These are phyloP conservation scores for Somateria mollissima DNA, from an alignment of 2,797 vertebrate species.

Conservation along the genomic window DNA sequence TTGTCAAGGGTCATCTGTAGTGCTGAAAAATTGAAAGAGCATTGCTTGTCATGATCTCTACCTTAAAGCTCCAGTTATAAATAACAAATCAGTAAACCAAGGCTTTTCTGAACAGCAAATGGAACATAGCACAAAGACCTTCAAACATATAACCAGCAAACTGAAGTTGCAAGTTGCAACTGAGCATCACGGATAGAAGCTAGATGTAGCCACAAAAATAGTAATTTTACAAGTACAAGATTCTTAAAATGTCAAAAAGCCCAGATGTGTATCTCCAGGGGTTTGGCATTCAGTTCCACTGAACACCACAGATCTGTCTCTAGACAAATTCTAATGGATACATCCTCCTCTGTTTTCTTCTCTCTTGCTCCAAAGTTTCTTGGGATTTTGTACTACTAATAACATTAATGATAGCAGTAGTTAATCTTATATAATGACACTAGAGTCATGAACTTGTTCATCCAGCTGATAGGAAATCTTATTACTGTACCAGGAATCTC, in stretches of 20 bases:
- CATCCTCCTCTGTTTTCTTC: background rate
- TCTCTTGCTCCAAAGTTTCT: background rate
- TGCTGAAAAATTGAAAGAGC: background rate
- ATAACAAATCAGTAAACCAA: background rate
- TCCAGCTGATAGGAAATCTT: background rate
- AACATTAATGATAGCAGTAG: background rate
- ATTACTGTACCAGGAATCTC: background rate
- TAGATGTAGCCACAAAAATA: conserved; percentile 14
- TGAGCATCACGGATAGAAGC: background rate
- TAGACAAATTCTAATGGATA: background rate
- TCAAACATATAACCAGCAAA: background rate
- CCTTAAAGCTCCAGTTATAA: background rate
- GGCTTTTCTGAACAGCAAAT: background rate
- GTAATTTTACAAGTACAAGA: background rate
- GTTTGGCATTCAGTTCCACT: background rate
- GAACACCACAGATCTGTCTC: background rate
- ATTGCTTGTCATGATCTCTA: background rate
- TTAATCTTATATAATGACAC: background rate
- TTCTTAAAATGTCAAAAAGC: background rate
- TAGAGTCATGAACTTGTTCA: background rate
- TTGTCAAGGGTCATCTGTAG: background rate
- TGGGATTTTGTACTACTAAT: background rate
- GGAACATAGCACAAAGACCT: background rate
- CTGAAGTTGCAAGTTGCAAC: background rate
- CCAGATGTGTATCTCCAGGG: background rate